Conservation (phyloP, 2,797 vertebrate species). For the Pogoniulus pusillus region DNA sequence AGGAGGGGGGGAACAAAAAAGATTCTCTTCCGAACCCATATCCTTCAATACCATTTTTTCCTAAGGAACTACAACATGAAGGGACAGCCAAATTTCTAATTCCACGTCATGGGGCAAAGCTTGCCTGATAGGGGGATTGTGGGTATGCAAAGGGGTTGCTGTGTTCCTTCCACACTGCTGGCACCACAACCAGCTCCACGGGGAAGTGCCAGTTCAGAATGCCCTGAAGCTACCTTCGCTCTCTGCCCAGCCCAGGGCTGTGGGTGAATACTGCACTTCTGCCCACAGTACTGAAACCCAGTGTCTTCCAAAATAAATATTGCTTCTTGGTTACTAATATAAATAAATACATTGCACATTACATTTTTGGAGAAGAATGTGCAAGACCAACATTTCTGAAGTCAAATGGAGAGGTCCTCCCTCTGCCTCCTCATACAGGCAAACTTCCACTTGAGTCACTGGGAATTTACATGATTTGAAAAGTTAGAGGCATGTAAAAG, state of each 20-base stretch:
- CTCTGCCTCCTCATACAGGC: neutral
- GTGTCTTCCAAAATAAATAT: slow-evolving; percentile 64
- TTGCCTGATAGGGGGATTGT: neutral
- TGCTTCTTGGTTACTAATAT: slow-evolving; percentile 56
- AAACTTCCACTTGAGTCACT: slow-evolving; percentile 2
- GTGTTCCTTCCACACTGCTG: neutral
- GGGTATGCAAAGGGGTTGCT: neutral
- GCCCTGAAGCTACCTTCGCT: neutral
- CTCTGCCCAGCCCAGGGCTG: neutral
- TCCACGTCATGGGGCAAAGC: neutral
- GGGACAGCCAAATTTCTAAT: neutral
- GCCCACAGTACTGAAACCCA: neutral
- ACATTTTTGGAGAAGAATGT: slow-evolving; percentile 59
- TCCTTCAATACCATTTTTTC: neutral
- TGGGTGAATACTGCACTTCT: slow-evolving; percentile 4
- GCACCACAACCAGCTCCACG: neutral
- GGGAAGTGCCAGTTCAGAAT: neutral
- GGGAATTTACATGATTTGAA: neutral
- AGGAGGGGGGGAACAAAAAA: neutral
- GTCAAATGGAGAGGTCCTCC: neutral
- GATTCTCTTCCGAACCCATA: neutral
- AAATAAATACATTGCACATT: slow-evolving; percentile 49
- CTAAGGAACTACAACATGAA: neutral
- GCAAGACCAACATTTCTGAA: slow-evolving; percentile 56
- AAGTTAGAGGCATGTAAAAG: neutral